Base-by-base conservation (phyloP, 37 sponge, comb jelly and placozoan genomes). In the Beroe forskalii region DNA sequence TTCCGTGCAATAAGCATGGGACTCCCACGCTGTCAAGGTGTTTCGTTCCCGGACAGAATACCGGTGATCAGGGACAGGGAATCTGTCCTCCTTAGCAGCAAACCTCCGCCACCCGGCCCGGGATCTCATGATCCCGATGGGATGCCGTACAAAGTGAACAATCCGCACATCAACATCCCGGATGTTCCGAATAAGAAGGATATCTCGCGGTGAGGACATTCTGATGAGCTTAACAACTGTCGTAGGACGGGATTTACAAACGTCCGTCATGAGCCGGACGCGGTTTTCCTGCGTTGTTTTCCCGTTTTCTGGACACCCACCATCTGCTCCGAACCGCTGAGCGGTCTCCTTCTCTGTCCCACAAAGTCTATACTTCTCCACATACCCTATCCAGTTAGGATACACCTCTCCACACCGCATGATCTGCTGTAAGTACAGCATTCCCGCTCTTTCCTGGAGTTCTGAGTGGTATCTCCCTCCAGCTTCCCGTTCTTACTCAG, bases 381-480 rank as follows among this genome's bases (percentile, higher is more conserved):
- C 19, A 36, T 32, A 69, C 19, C 32, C 32, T 6, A 48, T 48
- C 55, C 55, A 48, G 32, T 27, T 69, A 3, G 38, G 38, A 17
- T 36, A 69, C 36, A 69, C 72, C 35, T 27, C 19, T 14, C 72
- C 27, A 32, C 32, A 32, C 33, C 32, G 38, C 9, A 69, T 4
- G 1, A 69, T 36, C 38, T 69, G 72, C 72, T 69, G 36, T 2
- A 69, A 35, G 39, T 69, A 69, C 72, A 69, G 19, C 72, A 69
- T 69, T n/a, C n/a, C n/a, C 6, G 55, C 55, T 35, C 72, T 1
- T 20, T 32, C 17, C 35, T 36, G 33, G 35, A 2, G 32, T 33
- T 32, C 72, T 69, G 33, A 33, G 36, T 33, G 12, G 33, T 28
- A 35, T 17, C 36, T 3, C 72, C 72, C 3, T 14, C 33, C 37